A percentile compares a stretch with the other conserved stretches of the same genome.
These are phyloP conservation scores for Heterocephalus glaber DNA, from an alignment of 2,113 vertebrate species.

Conservation along the genomic window DNA sequence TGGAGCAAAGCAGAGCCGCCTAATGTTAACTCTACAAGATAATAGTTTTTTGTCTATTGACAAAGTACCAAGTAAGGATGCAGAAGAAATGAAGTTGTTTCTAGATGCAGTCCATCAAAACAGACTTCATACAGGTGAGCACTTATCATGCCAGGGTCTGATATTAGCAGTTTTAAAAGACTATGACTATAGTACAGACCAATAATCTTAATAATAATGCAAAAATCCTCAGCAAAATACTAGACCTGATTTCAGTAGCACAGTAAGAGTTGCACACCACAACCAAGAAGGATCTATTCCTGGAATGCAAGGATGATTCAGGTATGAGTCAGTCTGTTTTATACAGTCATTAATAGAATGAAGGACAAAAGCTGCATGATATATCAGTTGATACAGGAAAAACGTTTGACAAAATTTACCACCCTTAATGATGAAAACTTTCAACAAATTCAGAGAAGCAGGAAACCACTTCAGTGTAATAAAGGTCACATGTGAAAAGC, in stretches of 20 bases:
- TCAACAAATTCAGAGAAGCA: neutral
- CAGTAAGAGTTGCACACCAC: neutral
- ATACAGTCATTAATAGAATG: neutral
- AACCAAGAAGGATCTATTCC: constrained; percentile 24
- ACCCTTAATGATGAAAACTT: constrained; percentile 6
- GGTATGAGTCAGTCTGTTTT: neutral
- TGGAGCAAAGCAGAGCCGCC: constrained; percentile 87
- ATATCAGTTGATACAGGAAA: neutral
- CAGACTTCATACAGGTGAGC: constrained; percentile 89
- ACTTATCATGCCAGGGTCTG: neutral
- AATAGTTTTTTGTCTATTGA: constrained; percentile 92
- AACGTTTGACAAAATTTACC: constrained; percentile 36
- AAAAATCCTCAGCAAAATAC: constrained; percentile 4
- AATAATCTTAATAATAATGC: neutral
- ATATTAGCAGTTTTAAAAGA: neutral
- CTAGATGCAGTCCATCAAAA: constrained; percentile 93
- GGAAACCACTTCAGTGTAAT: neutral
- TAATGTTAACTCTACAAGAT: constrained; percentile 94
- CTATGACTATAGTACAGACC: neutral
- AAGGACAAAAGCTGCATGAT: neutral
- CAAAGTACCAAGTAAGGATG: constrained; percentile 88
- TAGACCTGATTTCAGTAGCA: neutral
- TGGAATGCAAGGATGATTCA: constrained; percentile 14
- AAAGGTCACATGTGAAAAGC: neutral
- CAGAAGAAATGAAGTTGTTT: constrained; percentile 92